These are phyloP conservation scores for Papilio elwesi DNA, from an alignment of 2,888 invertebrate species.

Conservation along the genomic window DNA sequence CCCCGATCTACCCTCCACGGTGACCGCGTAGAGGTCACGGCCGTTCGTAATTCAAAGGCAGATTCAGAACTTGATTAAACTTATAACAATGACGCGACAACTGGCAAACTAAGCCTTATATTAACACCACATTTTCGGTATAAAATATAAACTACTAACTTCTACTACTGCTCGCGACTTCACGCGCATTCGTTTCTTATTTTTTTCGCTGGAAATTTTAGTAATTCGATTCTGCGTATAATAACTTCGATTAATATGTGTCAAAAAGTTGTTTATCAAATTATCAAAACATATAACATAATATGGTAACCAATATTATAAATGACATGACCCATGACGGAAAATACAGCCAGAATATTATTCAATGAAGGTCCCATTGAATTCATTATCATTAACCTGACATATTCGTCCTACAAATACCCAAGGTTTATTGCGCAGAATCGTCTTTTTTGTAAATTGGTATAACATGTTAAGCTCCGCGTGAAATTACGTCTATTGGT, in stretches of 20 bases:
- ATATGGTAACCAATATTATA: too few species aligned
- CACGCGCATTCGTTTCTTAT: too few species aligned
- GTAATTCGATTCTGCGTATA: too few species aligned
- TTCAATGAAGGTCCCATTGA: too few species aligned
- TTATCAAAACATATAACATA: too few species aligned
- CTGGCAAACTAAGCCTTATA: conserved; percentile 4
- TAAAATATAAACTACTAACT: background rate
- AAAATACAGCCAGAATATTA: too few species aligned
- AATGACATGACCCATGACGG: too few species aligned
- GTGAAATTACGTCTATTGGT: conserved; percentile 26
- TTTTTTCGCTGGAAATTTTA: too few species aligned
- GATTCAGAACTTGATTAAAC: conserved; percentile 26
- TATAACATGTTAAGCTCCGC: conserved; percentile 29
- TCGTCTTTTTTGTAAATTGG: conserved; percentile 33
- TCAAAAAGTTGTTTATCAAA: too few species aligned
- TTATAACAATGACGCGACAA: conserved; percentile 19
- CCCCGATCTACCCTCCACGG: conserved; percentile 52
- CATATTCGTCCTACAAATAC: conserved; percentile 14
- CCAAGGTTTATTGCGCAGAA: conserved; percentile 23
- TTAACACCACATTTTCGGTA: conserved; percentile 8
- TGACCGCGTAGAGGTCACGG: conserved; percentile 80
- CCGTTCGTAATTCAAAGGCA: conserved; percentile 63
- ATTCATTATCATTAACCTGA: conserved; percentile 2
- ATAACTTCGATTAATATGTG: too few species aligned
- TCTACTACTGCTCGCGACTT: too few species aligned